Evolutionary conservation across 2,797 vertebrate species (phyloP).

Genomic region (Ispidina picta): DNA sequence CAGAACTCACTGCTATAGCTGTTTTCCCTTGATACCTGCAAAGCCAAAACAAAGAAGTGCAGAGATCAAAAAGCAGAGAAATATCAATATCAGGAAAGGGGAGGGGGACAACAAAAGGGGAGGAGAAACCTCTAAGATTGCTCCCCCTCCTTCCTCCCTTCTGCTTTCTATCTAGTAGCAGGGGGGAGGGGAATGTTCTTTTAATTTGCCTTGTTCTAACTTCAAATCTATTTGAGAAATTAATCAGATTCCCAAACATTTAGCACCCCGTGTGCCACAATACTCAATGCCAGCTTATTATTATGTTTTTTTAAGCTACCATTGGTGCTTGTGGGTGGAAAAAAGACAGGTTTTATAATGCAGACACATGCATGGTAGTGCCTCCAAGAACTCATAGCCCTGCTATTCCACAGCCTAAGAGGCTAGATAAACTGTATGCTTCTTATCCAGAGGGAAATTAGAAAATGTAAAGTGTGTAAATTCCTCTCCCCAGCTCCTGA

Average conservation of each 20-base stretch:
- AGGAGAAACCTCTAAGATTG: neutral
- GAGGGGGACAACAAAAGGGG: neutral
- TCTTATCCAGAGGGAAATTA: constrained; percentile 20
- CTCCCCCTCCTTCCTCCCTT: neutral
- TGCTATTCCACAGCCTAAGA: neutral
- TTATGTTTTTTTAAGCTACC: neutral
- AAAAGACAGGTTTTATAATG: neutral
- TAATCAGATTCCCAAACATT: neutral
- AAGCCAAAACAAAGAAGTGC: constrained; percentile 83
- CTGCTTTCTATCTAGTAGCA: neutral
- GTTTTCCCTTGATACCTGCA: constrained; percentile 78
- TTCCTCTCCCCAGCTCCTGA: neutral
- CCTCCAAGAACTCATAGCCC: neutral
- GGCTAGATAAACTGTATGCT: neutral
- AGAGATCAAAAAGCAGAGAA: constrained; percentile 78
- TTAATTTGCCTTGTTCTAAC: constrained; percentile 26
- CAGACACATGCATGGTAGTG: neutral
- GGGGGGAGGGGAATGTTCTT: neutral
- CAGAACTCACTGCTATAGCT: constrained; percentile 82
- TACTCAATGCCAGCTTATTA: neutral
- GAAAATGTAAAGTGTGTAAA: constrained; percentile 14
- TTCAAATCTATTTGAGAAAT: constrained; percentile 36
- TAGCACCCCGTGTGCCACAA: neutral
- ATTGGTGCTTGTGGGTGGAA: neutral
- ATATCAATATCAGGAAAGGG: constrained; percentile 72